Evolutionary conservation across 2,113 vertebrate species (phyloP).

Genomic region (Xenus cinereus): DNA sequence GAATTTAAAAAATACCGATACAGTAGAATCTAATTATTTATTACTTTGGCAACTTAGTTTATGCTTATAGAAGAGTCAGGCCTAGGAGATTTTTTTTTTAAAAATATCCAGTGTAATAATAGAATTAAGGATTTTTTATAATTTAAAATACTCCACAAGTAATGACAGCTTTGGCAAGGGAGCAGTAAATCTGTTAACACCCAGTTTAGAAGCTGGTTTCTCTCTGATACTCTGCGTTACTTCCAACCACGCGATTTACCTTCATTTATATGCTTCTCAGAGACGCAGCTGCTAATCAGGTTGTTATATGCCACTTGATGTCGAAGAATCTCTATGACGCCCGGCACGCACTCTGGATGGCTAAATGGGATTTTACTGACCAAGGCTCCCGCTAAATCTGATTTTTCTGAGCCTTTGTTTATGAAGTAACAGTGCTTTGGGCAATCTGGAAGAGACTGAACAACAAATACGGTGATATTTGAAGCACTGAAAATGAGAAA

Average conservation of each 20-base stretch:
- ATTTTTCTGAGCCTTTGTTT: conserved; percentile 20
- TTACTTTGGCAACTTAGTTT: not conserved
- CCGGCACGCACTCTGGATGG: conserved; percentile 77
- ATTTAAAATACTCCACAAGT: not conserved
- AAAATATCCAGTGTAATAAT: not conserved
- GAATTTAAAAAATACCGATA: not conserved
- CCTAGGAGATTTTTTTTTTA: not conserved
- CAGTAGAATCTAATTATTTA: not conserved
- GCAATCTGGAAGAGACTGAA: conserved; percentile 75
- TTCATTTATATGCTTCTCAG: not conserved
- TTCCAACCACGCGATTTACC: conserved; percentile 52
- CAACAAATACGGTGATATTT: not conserved
- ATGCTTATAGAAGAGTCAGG: not conserved
- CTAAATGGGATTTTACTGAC: conserved; percentile 79
- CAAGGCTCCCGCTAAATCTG: conserved; percentile 59
- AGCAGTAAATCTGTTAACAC: not conserved
- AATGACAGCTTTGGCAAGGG: not conserved
- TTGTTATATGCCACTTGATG: conserved; percentile 79
- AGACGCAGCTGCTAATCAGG: conserved; percentile 79
- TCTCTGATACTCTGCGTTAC: not conserved
- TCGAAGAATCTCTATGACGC: conserved; percentile 77
- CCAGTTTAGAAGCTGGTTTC: not conserved
- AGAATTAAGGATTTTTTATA: not conserved
- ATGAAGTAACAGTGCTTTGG: conserved; percentile 75
- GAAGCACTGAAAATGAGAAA: not conserved